Conservation (phyloP, 2,888 invertebrate species). For the Cheilosia soror region DNA sequence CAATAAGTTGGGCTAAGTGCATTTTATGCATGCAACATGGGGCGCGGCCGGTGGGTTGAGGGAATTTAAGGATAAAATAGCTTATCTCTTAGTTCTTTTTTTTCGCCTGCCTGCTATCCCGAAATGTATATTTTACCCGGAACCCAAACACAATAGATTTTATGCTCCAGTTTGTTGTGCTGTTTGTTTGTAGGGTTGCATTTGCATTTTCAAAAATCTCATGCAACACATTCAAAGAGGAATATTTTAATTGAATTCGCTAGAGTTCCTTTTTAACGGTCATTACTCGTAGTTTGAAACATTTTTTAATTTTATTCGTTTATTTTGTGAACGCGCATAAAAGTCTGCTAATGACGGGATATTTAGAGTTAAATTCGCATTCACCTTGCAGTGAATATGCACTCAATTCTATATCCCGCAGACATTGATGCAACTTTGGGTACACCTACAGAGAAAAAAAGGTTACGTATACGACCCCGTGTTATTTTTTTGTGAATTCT, state of each 20-base stretch:
- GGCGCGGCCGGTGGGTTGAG: conserved; percentile 13
- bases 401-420: conserved; percentile 28
- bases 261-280: background rate
- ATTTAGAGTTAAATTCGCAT: conserved; percentile 33
- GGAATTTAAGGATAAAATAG: conserved; percentile 69
- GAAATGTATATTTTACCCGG: conserved; percentile 11
- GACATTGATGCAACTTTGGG: conserved; percentile 11
- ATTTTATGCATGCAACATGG: conserved; percentile 56
- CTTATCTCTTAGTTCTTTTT: conserved; percentile 46
- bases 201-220: conserved; percentile 29
- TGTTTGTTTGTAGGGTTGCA: conserved; percentile 25
- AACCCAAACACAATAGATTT: conserved; percentile 30
- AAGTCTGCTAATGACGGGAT: conserved; percentile 27
- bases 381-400: conserved; percentile 22
- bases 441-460: background rate
- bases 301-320: background rate
- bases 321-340: conserved; percentile 10
- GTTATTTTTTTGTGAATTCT: background rate
- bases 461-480: conserved; percentile 45
- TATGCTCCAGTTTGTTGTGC: conserved; percentile 27
- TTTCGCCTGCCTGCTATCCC: background rate
- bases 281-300: conserved; percentile 15
- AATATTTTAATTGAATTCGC: conserved; percentile 53
- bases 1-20: conserved; percentile 72
- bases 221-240: background rate